Evolutionary conservation across 2,888 invertebrate genomes (phyloP).

Genomic region (Rugalucina vietnamica): DNA sequence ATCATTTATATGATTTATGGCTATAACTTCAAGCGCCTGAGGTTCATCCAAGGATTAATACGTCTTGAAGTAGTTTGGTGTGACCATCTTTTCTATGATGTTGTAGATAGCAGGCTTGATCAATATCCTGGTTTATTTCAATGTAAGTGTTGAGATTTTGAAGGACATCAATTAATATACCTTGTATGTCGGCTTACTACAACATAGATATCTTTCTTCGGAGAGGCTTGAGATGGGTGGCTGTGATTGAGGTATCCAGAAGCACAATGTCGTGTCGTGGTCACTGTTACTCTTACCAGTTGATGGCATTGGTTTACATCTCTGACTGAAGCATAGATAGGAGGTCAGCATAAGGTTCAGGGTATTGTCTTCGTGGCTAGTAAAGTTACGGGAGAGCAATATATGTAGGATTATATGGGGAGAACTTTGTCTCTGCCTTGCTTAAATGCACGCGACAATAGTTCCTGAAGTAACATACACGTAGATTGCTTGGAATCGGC

Average conservation of each 20-base stretch:
- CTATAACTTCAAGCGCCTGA: too few species aligned
- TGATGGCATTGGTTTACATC: slow-evolving; percentile 29
- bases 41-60: slow-evolving; percentile 27
- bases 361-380: slow-evolving; percentile 19
- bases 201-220: slow-evolving; percentile 1
- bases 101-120: background rate
- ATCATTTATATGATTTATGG: too few species aligned
- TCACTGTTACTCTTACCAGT: slow-evolving; percentile 19
- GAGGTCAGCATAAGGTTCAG: slow-evolving; percentile 22
- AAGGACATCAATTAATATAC: background rate
- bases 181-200: slow-evolving; percentile 6
- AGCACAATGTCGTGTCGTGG: slow-evolving; percentile 16
- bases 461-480: too few species aligned
- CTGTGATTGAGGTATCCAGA: background rate
- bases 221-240: slow-evolving; percentile 4
- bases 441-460: too few species aligned
- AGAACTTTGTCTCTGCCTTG: too few species aligned
- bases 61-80: slow-evolving; percentile 15
- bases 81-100: slow-evolving; percentile 6
- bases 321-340: slow-evolving; percentile 17
- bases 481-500: too few species aligned
- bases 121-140: background rate
- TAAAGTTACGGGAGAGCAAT: too few species aligned
- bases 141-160: background rate
- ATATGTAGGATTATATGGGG: too few species aligned